phyloP scores from a whole-genome alignment of 2,797 vertebrate species.

The Micromesistius poutassou region DNA sequence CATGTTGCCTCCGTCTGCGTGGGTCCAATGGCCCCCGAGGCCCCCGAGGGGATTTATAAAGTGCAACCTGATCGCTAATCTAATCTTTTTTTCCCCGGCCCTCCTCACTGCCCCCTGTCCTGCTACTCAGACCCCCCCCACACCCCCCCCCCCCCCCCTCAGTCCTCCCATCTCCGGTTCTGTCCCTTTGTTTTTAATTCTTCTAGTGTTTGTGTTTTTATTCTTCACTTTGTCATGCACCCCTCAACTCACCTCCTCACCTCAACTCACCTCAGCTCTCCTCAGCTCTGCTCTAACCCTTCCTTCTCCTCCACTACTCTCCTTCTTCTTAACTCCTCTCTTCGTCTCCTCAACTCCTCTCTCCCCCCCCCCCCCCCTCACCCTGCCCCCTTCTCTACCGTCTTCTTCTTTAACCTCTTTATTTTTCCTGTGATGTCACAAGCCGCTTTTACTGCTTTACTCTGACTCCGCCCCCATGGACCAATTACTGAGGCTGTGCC shows the following conservation, averaged over 20 bases:
- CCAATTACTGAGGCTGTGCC: background rate
- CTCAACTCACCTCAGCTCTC: background rate
- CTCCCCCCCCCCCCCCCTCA: too few relatives aligned
- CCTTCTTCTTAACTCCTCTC: background rate
- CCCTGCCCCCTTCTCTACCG: background rate
- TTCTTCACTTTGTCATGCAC: background rate
- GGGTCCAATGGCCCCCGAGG: background rate
- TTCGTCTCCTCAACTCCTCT: background rate
- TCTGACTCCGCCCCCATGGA: background rate
- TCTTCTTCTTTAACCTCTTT: background rate
- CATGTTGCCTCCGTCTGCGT: background rate
- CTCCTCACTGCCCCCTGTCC: background rate
- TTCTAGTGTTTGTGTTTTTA: background rate
- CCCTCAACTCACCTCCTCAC: background rate
- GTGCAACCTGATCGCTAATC: constrained; percentile 8
- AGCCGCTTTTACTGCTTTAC: background rate
- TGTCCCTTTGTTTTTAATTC: background rate
- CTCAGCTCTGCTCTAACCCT: background rate
- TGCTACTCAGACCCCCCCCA: background rate
- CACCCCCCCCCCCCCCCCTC: background rate
- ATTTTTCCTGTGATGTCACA: background rate
- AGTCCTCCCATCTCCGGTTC: background rate
- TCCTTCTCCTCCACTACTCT: background rate
- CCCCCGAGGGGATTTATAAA: constrained; percentile 1
- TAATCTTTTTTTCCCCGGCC: background rate